Percentiles rank a stretch among this genome's conserved stretches.
Conservation (phyloP, 2,797 vertebrate genomes). For the Rallus crepitans region DNA sequence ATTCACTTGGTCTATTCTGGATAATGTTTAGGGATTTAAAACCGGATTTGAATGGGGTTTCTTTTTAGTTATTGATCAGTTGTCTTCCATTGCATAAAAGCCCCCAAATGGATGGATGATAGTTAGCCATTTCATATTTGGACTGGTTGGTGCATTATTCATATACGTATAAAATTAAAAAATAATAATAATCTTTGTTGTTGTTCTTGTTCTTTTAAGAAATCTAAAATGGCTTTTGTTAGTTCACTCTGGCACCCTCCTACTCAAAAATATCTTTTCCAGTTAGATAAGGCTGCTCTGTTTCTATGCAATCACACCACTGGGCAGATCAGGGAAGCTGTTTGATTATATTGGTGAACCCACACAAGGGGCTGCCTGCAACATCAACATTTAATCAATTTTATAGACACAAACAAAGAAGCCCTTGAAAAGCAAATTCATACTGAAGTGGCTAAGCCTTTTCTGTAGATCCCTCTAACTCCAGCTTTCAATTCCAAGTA, state of each 20-base stretch:
- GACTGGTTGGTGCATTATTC: not conserved
- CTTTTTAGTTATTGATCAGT: not conserved
- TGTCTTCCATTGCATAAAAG: not conserved
- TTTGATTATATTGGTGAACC: constrained; percentile 42
- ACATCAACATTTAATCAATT: constrained; percentile 50
- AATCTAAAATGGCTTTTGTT: constrained; percentile 15
- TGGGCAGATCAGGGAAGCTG: not conserved
- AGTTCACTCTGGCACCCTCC: not conserved
- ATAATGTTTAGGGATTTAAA: not conserved
- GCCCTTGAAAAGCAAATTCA: constrained; percentile 57
- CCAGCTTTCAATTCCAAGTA: constrained; percentile 63
- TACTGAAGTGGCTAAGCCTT: constrained; percentile 42
- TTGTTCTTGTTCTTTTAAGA: not conserved
- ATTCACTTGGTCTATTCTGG: not conserved
- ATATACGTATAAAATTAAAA: not conserved
- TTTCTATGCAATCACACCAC: not conserved
- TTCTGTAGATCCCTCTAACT: constrained; percentile 57
- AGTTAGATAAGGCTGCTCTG: not conserved
- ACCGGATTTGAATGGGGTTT: not conserved
- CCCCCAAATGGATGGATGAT: not conserved
- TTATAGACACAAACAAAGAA: constrained; percentile 51
- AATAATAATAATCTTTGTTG: not conserved
- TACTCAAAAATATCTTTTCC: constrained; percentile 34
- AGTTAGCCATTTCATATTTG: not conserved
- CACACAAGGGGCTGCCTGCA: not conserved